Evolutionary conservation across 2,797 vertebrate species (phyloP).

Genomic region (Cossypha dichroa): DNA sequence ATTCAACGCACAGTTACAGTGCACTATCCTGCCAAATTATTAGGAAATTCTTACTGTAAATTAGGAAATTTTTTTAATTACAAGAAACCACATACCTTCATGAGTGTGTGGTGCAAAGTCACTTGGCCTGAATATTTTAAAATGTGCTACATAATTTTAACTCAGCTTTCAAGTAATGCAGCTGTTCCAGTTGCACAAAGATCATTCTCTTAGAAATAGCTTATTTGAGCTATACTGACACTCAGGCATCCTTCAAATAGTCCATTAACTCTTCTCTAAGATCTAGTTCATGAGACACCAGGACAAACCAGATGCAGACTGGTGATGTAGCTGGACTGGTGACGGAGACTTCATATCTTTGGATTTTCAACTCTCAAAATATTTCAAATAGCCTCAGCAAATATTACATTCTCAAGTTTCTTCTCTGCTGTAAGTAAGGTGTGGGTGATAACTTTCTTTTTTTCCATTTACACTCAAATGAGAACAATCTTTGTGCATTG

Average conservation of each 20-base stretch:
- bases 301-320: neutral
- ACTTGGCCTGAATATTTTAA: neutral
- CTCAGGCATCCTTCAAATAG: neutral
- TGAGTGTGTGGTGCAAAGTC: neutral
- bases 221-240: neutral
- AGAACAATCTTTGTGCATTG: neutral
- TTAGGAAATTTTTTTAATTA: conserved; percentile 16
- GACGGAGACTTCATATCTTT: neutral
- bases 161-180: neutral
- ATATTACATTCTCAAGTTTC: neutral
- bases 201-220: neutral
- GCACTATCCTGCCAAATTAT: neutral
- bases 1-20: neutral
- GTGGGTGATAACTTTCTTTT: neutral
- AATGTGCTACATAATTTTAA: neutral
- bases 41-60: neutral
- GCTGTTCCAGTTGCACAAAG: neutral
- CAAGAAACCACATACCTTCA: neutral
- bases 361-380: neutral
- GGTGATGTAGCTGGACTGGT: neutral
- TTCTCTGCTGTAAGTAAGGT: neutral
- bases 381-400: neutral
- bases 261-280: neutral
- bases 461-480: neutral
- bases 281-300: neutral